Evolutionary conservation across 1,140 invertebrate species (phyloP), one percentile per base, ranked within the genome.

Genomic region (Drosophila chauvacae): DNA sequence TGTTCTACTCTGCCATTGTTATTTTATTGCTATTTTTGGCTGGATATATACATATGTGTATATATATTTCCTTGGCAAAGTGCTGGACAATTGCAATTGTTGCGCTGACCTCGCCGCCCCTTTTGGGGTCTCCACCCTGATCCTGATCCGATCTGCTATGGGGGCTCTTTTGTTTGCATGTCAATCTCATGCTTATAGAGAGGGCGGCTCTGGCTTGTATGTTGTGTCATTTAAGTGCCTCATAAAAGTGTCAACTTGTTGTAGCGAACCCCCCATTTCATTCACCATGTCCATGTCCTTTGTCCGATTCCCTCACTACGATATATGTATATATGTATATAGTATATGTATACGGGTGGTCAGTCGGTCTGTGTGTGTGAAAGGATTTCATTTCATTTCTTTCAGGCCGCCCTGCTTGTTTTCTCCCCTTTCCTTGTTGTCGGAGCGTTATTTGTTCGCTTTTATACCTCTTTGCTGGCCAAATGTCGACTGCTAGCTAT

Each of bases 181-280:
- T 75, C 82, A 86, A 86, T 86, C 82, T 71, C 71, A 69, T 72
- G 68, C 68, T 59, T 72, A 73, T 72, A 60, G 68, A 72, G 69
- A 72, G 69, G 69, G 69, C 61, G 39, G 56, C 44, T 57, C 63
- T 26, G 63, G 56, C 77, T 81, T 78, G 81, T 80, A 80, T 78
- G 78, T 76, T 86, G 75, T 88, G 84, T 88, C 84, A 88, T 83
- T 88, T 88, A 88, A 88, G 84, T 83, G 84, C 84, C 84, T 88
- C 84, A 88, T 88, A 88, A 88, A 88, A 88, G 84, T 88, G 84
- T 88, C 84, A 88, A 88, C 84, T 88, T 88, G 80, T 88, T 80
- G 80, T 78, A 71, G 79, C 57, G 5, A 35, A 45, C 26, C 62
- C 61, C 50, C 56, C 37, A 18, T 28, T 39, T 18, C 48, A 69